Percentiles rank a stretch among this genome's conserved stretches.
phyloP scores from a whole-genome alignment of 2,888 invertebrate genomes.

The Ernsta delagoae region DNA sequence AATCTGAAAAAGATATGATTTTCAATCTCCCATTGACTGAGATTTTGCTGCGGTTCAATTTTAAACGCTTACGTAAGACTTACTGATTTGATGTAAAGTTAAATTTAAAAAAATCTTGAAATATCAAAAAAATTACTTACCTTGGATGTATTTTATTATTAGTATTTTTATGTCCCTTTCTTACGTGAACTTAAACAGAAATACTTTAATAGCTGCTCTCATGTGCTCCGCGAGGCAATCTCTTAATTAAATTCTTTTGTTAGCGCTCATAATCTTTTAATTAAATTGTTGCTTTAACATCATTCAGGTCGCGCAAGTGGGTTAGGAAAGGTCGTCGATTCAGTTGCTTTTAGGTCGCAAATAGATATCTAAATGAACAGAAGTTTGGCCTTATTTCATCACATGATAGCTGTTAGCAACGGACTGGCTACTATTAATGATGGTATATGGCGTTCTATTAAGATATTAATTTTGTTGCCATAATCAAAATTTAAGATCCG shows the following conservation, averaged over 20 bases:
- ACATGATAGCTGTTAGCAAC: background rate
- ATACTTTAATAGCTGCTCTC: background rate
- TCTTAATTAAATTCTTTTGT: conserved; percentile 10
- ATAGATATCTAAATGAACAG: background rate
- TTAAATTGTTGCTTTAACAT: conserved; percentile 17
- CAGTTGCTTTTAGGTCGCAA: background rate
- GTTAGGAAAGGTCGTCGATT: conserved; percentile 12
- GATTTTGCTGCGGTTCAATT: too few species aligned
- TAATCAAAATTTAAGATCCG: too few species aligned
- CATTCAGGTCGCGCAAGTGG: background rate
- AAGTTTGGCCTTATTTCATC: background rate
- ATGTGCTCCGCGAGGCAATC: background rate
- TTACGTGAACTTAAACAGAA: background rate
- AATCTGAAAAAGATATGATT: too few species aligned
- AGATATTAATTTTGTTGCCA: too few species aligned
- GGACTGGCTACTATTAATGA: too few species aligned
- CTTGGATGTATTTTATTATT: background rate
- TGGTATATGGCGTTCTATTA: too few species aligned
- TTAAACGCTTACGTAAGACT: too few species aligned
- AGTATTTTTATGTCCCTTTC: background rate
- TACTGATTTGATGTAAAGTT: background rate
- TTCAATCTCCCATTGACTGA: background rate
- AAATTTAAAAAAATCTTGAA: background rate
- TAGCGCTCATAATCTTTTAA: conserved; percentile 9
- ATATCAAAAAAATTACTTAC: too few species aligned